Percentiles rank a stretch among this genome's conserved stretches.
These are phyloP conservation scores for Miltochrista miniata DNA, from an alignment of 2,888 invertebrate genomes.

Conservation along the genomic window DNA sequence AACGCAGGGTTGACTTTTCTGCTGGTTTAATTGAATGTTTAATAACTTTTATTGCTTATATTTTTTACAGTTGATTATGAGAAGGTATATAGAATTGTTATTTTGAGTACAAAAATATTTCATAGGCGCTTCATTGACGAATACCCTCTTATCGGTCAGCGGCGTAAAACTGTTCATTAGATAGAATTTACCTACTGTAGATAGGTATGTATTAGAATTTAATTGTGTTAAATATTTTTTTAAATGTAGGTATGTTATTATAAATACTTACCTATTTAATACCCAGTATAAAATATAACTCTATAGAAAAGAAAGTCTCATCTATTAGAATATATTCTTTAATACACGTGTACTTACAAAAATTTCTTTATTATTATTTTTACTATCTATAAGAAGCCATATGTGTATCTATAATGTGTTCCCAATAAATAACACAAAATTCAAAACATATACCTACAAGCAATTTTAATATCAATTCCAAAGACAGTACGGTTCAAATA, in stretches of 20 bases:
- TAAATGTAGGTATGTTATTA: too few species aligned
- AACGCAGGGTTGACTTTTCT: constrained; percentile 50
- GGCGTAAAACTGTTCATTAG: too few species aligned
- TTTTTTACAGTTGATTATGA: too few species aligned
- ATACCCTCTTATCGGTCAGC: too few species aligned
- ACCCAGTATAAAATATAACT: constrained; percentile 24
- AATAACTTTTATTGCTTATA: constrained; percentile 25
- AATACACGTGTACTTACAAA: constrained; percentile 44
- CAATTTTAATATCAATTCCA: constrained; percentile 35
- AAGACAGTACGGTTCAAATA: constrained; percentile 32
- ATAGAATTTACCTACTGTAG: too few species aligned
- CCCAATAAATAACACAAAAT: constrained; percentile 32
- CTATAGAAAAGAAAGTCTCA: constrained; percentile 36
- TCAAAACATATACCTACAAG: constrained; percentile 21
- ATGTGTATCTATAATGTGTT: constrained; percentile 50
- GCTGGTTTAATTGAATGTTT: constrained; percentile 34
- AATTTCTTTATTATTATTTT: constrained; percentile 51
- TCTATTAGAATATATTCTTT: constrained; percentile 43
- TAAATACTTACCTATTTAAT: too few species aligned
- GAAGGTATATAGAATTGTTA: too few species aligned
- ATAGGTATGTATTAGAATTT: too few species aligned
- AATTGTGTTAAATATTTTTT: too few species aligned
- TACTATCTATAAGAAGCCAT: constrained; percentile 49
- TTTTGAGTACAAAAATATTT: too few species aligned
- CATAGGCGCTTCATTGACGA: too few species aligned